Percentiles rank a stretch among this genome's conserved stretches.
Evolutionary conservation across 1,140 invertebrate genomes (phyloP).

Genomic region (Augochlora pura): DNA sequence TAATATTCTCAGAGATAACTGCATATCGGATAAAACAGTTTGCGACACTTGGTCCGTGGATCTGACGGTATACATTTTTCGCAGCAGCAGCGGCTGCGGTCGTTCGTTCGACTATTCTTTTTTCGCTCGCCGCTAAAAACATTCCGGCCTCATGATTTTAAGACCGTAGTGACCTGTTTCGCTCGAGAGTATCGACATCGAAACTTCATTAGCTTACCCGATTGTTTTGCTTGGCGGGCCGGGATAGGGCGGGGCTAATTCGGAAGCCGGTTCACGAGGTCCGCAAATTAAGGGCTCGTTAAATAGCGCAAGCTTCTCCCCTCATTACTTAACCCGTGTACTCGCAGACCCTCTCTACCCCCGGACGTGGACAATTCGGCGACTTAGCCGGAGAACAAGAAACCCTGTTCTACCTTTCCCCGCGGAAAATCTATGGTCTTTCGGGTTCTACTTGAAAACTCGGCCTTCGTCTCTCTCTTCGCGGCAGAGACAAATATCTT

Average conservation of each 20-base stretch:
- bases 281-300: slow-evolving; percentile 38
- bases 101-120: not conserved
- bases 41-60: too few species aligned
- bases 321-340: slow-evolving; percentile 31
- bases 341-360: not conserved
- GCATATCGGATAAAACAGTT: too few species aligned
- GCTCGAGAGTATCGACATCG: slow-evolving; percentile 16
- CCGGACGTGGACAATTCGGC: slow-evolving; percentile 23
- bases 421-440: not conserved
- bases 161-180: not conserved
- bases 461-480: too few species aligned
- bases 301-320: slow-evolving; percentile 28
- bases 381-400: slow-evolving; percentile 7
- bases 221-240: slow-evolving; percentile 12
- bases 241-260: not conserved
- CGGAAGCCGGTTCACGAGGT: not conserved
- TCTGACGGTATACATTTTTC: not conserved
- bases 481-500: not conserved
- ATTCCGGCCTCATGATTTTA: not conserved
- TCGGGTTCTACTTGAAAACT: not conserved
- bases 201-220: slow-evolving; percentile 35
- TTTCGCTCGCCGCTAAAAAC: not conserved
- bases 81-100: not conserved
- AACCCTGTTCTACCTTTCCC: not conserved
- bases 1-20: too few species aligned